These are phyloP conservation scores for Sarcophaga variegata DNA, from an alignment of 2,888 invertebrate species.

Conservation along the genomic window DNA sequence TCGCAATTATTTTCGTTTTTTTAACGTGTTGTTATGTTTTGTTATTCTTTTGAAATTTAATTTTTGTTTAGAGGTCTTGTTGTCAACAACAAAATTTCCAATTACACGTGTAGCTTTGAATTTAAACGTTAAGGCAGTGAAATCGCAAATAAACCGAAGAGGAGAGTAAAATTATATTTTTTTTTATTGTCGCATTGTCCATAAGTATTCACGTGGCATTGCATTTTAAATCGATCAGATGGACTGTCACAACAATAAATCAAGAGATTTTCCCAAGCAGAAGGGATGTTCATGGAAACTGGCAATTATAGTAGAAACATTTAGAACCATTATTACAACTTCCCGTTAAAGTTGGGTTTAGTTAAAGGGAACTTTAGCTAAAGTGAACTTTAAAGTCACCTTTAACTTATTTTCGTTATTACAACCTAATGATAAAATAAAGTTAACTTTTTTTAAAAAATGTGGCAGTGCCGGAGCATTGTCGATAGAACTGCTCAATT, in stretches of 20 bases:
- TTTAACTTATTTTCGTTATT: too few species aligned
- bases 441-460: too few species aligned
- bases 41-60: not conserved
- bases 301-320: not conserved
- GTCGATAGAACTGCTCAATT: too few species aligned
- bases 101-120: conserved; percentile 38
- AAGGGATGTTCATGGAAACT: not conserved
- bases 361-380: too few species aligned
- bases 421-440: too few species aligned
- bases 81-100: not conserved
- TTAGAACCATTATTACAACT: too few species aligned
- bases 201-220: conserved; percentile 54
- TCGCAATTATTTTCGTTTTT: not conserved
- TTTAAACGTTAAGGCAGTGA: not conserved
- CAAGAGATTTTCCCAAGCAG: not conserved
- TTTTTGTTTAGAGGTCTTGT: not conserved
- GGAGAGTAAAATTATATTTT: not conserved
- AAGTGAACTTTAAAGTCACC: too few species aligned
- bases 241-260: not conserved
- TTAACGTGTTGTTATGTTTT: not conserved
- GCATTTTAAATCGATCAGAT: conserved; percentile 30
- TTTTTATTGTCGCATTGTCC: not conserved
- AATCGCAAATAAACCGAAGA: conserved; percentile 9
- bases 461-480: too few species aligned
- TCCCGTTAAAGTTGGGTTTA: too few species aligned